phyloP scores from a whole-genome alignment of 2,888 invertebrate species.

The Myathropa florea region DNA sequence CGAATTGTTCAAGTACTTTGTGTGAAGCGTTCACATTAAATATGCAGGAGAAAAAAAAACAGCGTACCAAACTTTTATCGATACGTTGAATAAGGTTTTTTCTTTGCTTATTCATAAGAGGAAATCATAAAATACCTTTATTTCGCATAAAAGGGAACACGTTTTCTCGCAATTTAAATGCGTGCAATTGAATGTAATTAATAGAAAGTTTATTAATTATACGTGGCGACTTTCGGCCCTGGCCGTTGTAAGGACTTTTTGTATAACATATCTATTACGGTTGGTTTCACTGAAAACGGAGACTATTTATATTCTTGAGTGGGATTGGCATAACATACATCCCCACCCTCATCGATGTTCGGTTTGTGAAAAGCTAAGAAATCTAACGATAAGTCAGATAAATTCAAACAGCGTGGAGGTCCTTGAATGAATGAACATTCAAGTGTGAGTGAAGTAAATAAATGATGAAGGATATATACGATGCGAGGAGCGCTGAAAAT shows the following conservation, averaged over 20 bases:
- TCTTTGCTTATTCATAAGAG: neutral
- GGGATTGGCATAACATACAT: neutral
- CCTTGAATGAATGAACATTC: slow-evolving; percentile 24
- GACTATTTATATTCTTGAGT: neutral
- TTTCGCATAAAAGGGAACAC: too few species aligned
- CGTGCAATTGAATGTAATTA: slow-evolving; percentile 37
- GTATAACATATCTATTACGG: slow-evolving; percentile 13
- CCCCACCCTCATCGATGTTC: neutral
- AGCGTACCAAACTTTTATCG: neutral
- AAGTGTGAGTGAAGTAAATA: slow-evolving; percentile 28
- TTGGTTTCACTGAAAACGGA: slow-evolving; percentile 4
- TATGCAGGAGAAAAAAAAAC: neutral
- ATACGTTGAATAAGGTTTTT: neutral
- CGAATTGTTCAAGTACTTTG: neutral
- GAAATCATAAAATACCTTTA: too few species aligned
- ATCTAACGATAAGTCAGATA: slow-evolving; percentile 34
- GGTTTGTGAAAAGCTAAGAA: slow-evolving; percentile 7
- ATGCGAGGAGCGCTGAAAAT: slow-evolving; percentile 22
- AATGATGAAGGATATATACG: slow-evolving; percentile 46
- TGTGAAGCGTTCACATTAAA: neutral
- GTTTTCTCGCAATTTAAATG: neutral
- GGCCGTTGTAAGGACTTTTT: neutral
- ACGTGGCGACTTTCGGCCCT: neutral
- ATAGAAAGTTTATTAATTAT: slow-evolving; percentile 21
- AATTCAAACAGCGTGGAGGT: slow-evolving; percentile 31